Base-by-base conservation (phyloP, 2,113 vertebrate genomes). In the Carassius auratus region DNA sequence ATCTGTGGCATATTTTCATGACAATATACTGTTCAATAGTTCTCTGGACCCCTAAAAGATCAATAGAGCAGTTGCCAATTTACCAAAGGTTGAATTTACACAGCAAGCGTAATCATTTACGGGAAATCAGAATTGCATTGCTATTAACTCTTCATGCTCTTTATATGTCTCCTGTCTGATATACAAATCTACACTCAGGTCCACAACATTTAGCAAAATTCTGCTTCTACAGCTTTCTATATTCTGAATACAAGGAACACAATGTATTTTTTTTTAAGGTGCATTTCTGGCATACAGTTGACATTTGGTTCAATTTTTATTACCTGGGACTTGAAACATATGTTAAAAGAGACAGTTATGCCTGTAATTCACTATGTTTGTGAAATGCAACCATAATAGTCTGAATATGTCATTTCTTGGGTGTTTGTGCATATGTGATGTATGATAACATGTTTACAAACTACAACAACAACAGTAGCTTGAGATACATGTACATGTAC, bases 81-180 rank as follows among this genome's bases (percentile, higher is more conserved):
- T 64, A 52, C 21, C 86, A 82, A 85, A 87, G 86, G 86, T 87
- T 82, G 30, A 82, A 71, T 87, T 77, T 57, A 64, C 78, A 76
- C 48, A 87, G 26, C 30, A 1, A 17, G 30, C 4, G 21, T 2
- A 45, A 9, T 21, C 38, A 81, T 77, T 80, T 87, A 82, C 71
- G 13, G 77, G 61, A 87, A 85, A n/a, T 21, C 57, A 30, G 30
- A 30, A 30, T 30, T 30, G 30, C 30, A 30, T 30, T 30, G 30
- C 30, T 30, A 30, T 30, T 77, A 85, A 82, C 86, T 38, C 62
- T 50, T 81, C 48, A 26, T 8, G 2, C 2, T 1, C 7, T 19
- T 17, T 57, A 19, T 21, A 21, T 21, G 19, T 8, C 4, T 59
- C 19, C 19, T 19, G 52, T 57, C 15, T 57, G 30, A 30, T 30